Conservation (phyloP, 1,140 invertebrate species). For the Trichomalopsis sarcophagae region DNA sequence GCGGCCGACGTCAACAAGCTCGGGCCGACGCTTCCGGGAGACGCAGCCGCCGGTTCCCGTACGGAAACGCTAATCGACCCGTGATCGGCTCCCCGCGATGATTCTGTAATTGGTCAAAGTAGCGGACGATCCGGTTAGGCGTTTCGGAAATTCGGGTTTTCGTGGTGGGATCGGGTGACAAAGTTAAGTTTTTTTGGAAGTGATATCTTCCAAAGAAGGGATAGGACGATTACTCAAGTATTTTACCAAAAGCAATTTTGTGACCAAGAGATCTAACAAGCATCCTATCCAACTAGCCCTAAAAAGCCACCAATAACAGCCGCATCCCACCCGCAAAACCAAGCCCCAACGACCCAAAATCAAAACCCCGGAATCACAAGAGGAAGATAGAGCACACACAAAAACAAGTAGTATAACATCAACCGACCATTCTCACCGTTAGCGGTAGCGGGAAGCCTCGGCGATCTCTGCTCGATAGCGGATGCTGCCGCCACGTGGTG, state of each 20-base stretch:
- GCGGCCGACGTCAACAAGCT: conserved; percentile 70
- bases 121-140: neutral
- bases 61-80: conserved; percentile 71
- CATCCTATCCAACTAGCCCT: too few species aligned
- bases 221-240: too few species aligned
- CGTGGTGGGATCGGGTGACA: neutral
- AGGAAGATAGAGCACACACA: neutral
- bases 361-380: neutral
- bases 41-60: conserved; percentile 66
- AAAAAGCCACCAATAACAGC: too few species aligned
- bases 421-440: conserved; percentile 59
- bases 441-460: conserved; percentile 64
- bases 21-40: conserved; percentile 68
- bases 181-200: too few species aligned
- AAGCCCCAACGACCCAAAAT: too few species aligned
- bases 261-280: too few species aligned
- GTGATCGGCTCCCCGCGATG: conserved; percentile 67
- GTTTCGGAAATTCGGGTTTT: neutral
- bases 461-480: conserved; percentile 70
- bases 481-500: conserved; percentile 59
- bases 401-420: neutral
- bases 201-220: too few species aligned
- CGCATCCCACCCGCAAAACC: too few species aligned
- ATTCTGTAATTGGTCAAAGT: conserved; percentile 59
- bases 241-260: too few species aligned